Evolutionary conservation across 2,113 vertebrate genomes (phyloP).

Genomic region (Oplegnathus fasciatus): DNA sequence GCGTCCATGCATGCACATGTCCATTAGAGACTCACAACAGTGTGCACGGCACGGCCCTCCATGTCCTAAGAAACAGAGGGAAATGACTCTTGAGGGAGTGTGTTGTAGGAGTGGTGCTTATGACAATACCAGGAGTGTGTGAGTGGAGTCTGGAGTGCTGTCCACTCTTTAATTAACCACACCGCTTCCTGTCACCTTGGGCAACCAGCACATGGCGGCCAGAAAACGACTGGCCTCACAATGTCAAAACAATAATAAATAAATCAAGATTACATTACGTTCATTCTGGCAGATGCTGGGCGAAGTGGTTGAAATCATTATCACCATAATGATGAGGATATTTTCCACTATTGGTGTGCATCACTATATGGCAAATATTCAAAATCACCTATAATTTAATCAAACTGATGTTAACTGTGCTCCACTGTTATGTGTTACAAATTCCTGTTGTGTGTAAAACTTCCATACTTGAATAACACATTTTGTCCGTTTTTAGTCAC

Average conservation of each 20-base stretch:
- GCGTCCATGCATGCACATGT: constrained; percentile 29
- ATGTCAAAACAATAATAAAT: constrained; percentile 48
- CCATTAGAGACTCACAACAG: constrained; percentile 29
- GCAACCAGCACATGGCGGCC: constrained; percentile 56
- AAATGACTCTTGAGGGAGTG: constrained; percentile 78
- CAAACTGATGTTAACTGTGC: neutral
- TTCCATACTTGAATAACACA: neutral
- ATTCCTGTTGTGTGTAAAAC: neutral
- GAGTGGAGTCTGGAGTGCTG: constrained; percentile 74
- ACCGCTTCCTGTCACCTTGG: constrained; percentile 66
- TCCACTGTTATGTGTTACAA: neutral
- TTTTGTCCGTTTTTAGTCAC: constrained; percentile 1
- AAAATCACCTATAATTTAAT: neutral
- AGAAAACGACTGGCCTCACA: constrained; percentile 25
- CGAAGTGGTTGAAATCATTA: neutral
- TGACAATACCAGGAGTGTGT: constrained; percentile 76
- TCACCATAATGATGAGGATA: neutral
- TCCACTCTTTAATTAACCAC: constrained; percentile 80
- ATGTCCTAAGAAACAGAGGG: constrained; percentile 71
- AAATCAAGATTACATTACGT: neutral
- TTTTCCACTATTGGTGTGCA: neutral
- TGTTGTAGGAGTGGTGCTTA: constrained; percentile 75
- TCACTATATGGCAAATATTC: neutral
- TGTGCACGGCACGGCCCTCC: constrained; percentile 42
- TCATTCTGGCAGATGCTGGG: neutral